Conservation (phyloP, 2,113 vertebrate species). For the Sarotherodon lohbergeri region DNA sequence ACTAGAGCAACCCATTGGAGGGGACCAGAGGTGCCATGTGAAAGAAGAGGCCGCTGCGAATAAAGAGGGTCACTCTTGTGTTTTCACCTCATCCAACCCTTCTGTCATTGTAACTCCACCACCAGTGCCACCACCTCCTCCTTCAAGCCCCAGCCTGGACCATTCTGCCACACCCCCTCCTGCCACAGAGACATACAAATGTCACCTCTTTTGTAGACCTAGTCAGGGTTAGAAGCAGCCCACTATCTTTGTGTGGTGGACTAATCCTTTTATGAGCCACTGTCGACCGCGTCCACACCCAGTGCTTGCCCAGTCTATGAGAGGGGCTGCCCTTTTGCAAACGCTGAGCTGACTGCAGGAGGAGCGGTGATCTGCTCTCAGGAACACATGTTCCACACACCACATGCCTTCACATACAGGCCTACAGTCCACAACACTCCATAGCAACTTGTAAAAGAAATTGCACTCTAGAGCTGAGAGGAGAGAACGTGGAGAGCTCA, state of each 20-base stretch:
- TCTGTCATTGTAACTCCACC: slow-evolving; percentile 72
- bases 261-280: slow-evolving; percentile 80
- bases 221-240: slow-evolving; percentile 75
- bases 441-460: slow-evolving; percentile 28
- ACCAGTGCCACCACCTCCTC: slow-evolving; percentile 64
- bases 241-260: slow-evolving; percentile 74
- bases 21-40: slow-evolving; percentile 71
- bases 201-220: slow-evolving; percentile 78
- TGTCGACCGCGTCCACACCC: slow-evolving; percentile 64
- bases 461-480: not conserved
- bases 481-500: not conserved
- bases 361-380: slow-evolving; percentile 27
- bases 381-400: slow-evolving; percentile 46
- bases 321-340: slow-evolving; percentile 40
- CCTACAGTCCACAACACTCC: slow-evolving; percentile 17
- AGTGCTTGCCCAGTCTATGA: slow-evolving; percentile 19
- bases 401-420: slow-evolving; percentile 25
- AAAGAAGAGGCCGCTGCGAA: slow-evolving; percentile 62
- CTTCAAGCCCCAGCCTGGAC: slow-evolving; percentile 47
- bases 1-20: slow-evolving; percentile 70
- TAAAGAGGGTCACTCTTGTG: slow-evolving; percentile 73
- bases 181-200: slow-evolving; percentile 79
- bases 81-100: slow-evolving; percentile 75
- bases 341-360: slow-evolving; percentile 30
- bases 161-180: slow-evolving; percentile 57